A percentile compares a stretch with the other conserved stretches of the same genome.
phyloP scores from a whole-genome alignment of 2,888 invertebrate species.

The Dermolepida albohirtum region DNA sequence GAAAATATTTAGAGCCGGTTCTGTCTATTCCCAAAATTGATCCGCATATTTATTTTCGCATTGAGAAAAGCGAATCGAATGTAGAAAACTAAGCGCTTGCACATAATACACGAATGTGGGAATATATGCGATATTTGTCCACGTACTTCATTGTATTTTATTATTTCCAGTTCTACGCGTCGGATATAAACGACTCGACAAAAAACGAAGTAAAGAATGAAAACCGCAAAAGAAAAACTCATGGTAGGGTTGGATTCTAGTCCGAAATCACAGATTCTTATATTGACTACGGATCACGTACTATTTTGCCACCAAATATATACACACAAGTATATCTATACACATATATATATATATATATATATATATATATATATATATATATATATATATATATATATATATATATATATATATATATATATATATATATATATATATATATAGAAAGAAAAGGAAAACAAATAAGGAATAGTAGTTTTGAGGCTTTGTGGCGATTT shows the following conservation, averaged over 20 bases:
- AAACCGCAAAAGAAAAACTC: constrained; percentile 1
- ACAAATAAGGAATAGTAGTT: constrained; percentile 26
- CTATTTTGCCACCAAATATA: constrained; percentile 11
- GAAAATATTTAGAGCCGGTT: constrained; percentile 27
- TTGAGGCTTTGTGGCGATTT: constrained; percentile 33
- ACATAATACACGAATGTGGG: neutral
- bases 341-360: neutral
- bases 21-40: constrained; percentile 3
- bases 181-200: constrained; percentile 10
- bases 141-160: constrained; percentile 37
- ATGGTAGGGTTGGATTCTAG: neutral
- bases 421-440: neutral
- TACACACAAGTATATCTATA: constrained; percentile 7
- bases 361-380: neutral
- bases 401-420: neutral
- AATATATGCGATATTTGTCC: constrained; percentile 32
- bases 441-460: constrained; percentile 7
- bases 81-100: constrained; percentile 3
- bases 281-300: constrained; percentile 19
- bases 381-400: neutral
- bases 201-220: constrained; percentile 14
- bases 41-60: constrained; percentile 13
- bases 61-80: neutral
- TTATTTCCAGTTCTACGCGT: constrained; percentile 36
- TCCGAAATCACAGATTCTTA: constrained; percentile 28